Evolutionary conservation across 2,888 invertebrate species (phyloP), one percentile per base, ranked within the genome.

Genomic region (Disparrhopalites patrizii): DNA sequence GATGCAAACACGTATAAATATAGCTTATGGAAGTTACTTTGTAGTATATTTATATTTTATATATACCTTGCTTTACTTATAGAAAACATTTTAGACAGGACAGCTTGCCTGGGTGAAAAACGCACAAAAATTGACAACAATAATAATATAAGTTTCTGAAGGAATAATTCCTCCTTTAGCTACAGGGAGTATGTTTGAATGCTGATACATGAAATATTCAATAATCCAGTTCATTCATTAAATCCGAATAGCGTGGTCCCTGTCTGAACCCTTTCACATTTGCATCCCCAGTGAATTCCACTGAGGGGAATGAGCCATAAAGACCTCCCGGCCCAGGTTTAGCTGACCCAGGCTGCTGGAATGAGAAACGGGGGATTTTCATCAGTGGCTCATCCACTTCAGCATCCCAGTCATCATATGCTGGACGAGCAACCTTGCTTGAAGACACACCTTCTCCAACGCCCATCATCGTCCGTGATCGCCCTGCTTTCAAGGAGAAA

Each of bases 351-450:
- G 66, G 52, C 30, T 62, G 67, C 20, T 70, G 66, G 65, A 65
- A 70, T 50, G 68, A 70, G 50, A 70, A 70, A 36, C 70, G 65
- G 13, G 70, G 68, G 15, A 70, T 68, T 54, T 70, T 70, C 43
- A 68, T 60, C 18, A 61, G 52, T 18, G 70, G 70, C 50, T 68
- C 68, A 56, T 64, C 67, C 5, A 38, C 18, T n/a, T 60, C 51
- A 18, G 36, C 25, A 33, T 36, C 58, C 68, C 68, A 68, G n/a
- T 68, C 65, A 25, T 61, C 65, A 23, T 50, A 61, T 15, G 54
- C 54, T 27, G 60, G 38, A 31, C 50, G 33, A 31, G 50, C 47
- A 25, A 54, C 60, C 23, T 65, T 65, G 20, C 54, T 51, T 18
- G 47, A 23, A 30, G 54, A 36, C 4, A 62, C 61, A 20, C 57